Base-by-base conservation (phyloP, 2,888 invertebrate genomes). In the Physocephala rufipes region DNA sequence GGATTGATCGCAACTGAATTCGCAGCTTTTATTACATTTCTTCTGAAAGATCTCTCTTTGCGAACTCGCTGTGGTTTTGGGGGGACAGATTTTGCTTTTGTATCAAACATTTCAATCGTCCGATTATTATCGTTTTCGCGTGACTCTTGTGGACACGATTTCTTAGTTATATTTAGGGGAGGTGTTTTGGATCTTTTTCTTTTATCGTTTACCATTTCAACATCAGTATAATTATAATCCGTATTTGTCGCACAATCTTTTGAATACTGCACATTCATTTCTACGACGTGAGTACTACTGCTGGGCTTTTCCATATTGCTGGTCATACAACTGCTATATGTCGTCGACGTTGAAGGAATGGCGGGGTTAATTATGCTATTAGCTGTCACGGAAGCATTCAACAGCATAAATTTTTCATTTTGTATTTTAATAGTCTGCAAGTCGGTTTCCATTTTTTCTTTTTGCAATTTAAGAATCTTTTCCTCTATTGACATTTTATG, bases 401-500 rank as follows among this genome's bases (percentile, higher is more conserved):
- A 74, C 0, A 86, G 71, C 26, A 84, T 75, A 67, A 84, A 82
- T 74, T 83, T 84, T 36, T 82, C 83, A 74, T 79, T 83, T 76
- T 85, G 85, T 64, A 85, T 58, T 69, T 84, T 83, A 65, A 85
- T 78, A 2, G 79, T 81, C n/a, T 71, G 70, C 72, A 82, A 74
- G 69, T 86, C 85, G 36, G 84, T 76, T 51, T 82, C 82, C 73
- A 83, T 82, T 76, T 84, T 85, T 51, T 85, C 84, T 19, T 82
- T 84, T 70, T 86, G 85, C 30, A 85, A 74, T 70, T 85, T 85
- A 26, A 83, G 74, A 21, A 86, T 84, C 81, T 84, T 83, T 70
- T 85, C 85, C 30, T 85, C 85, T n/a, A 86, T 78, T 61, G 81
- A 82, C 71, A 80, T 81, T 72, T 84, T 85, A 5, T 85, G 80